Evolutionary conservation across 2,888 invertebrate species (phyloP).

Genomic region (Dromius quadrimaculatus): DNA sequence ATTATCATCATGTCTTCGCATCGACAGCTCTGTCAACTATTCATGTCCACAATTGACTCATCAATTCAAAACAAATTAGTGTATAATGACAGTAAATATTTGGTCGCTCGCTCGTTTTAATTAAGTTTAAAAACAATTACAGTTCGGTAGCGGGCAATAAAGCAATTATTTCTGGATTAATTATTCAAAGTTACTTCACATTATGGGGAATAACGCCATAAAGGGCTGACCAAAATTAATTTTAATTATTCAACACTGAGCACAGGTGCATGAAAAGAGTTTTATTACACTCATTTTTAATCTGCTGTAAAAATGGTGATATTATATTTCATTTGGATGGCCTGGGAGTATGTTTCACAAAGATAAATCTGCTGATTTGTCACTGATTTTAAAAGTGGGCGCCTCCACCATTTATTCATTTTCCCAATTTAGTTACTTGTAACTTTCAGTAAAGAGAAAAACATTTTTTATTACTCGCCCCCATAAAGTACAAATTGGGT

Average conservation of each 20-base stretch:
- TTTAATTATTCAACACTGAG: constrained; percentile 27
- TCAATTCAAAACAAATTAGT: constrained; percentile 36
- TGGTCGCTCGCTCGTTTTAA: constrained; percentile 30
- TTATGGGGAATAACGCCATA: constrained; percentile 1
- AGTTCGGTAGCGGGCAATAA: constrained; percentile 21
- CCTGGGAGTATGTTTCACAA: too few relatives aligned
- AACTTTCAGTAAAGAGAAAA: too few relatives aligned
- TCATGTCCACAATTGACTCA: constrained; percentile 31
- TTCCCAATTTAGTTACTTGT: too few relatives aligned
- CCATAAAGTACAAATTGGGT: constrained; percentile 12
- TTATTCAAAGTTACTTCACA: constrained; percentile 37
- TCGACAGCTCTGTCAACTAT: constrained; percentile 8
- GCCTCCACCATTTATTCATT: too few relatives aligned
- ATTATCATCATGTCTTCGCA: too few relatives aligned
- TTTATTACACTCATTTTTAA: constrained; percentile 25
- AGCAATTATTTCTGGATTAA: constrained; percentile 39
- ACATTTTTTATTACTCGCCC: too few relatives aligned
- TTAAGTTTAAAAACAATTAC: constrained; percentile 41
- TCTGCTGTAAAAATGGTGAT: constrained; percentile 8
- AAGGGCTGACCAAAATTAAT: constrained; percentile 26
- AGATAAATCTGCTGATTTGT: too few relatives aligned
- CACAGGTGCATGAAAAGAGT: constrained; percentile 15
- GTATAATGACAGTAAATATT: constrained; percentile 36
- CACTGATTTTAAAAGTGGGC: too few relatives aligned
- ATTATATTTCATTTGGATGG: constrained; percentile 9